Percentiles rank a stretch among this genome's conserved stretches.
These are phyloP conservation scores for Paraplagusia blochii DNA, from an alignment of 2,113 vertebrate species.

Conservation along the genomic window DNA sequence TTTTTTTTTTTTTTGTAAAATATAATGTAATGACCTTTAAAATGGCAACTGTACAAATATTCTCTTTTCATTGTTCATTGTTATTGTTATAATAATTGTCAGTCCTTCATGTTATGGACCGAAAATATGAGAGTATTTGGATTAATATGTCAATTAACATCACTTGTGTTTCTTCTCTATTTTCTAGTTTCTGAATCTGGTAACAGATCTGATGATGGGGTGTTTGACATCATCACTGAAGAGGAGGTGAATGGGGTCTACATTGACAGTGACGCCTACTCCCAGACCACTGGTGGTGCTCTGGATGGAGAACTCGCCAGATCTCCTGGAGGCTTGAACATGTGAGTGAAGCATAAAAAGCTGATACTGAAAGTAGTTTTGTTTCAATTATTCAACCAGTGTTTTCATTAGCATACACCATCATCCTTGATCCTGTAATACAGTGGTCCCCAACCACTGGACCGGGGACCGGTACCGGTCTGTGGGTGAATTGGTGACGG, in stretches of 20 bases:
- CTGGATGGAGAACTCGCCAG: slow-evolving; percentile 72
- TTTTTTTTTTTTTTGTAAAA: background rate
- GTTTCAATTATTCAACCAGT: background rate
- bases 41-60: no score
- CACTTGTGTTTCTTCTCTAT: background rate
- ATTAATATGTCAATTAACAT: background rate
- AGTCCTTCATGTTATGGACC: no score
- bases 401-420: no score
- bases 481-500: no score
- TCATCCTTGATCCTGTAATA: no score
- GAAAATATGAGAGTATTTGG: background rate
- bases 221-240: slow-evolving; percentile 93
- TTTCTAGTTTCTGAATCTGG: slow-evolving; percentile 67
- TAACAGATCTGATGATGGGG: slow-evolving; percentile 79
- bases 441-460: no score
- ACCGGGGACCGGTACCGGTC: no score
- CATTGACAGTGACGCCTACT: slow-evolving; percentile 78
- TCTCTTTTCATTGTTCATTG: no score
- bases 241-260: slow-evolving; percentile 89
- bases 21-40: background rate
- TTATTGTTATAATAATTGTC: no score
- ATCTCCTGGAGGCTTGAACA: slow-evolving; percentile 60
- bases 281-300: slow-evolving; percentile 75
- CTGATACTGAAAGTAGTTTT: background rate
- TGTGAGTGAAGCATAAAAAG: slow-evolving; percentile 76